Evolutionary conservation across 2,888 invertebrate genomes (phyloP), one percentile per base, ranked within the genome.

Genomic region (Gasteruption jaculator): DNA sequence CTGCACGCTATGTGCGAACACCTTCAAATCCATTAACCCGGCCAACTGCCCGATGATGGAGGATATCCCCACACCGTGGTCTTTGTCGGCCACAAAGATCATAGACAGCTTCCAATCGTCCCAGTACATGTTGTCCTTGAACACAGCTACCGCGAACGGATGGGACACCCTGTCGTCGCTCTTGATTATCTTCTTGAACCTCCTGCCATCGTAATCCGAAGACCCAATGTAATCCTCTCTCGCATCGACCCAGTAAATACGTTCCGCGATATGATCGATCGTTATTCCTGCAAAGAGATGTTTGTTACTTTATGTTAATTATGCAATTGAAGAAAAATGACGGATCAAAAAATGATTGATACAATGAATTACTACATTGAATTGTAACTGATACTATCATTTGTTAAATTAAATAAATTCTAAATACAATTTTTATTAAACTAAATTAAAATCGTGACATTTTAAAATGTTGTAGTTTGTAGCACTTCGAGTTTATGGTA

Each of bases 241-340:
- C 0, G 90, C 91, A 60, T 92, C 91, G 0, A 89, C 90, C 88
- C 90, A 91, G 64, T 88, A 93, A 37, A 93, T 82, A 33, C 83
- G 75, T 56, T 89, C 85, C 0, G 85, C 80, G 60, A 85, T 83
- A 57, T 84, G 83, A 71, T 93, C 92, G 18, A 93, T 81, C 0
- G 91, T 84, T 40, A 90, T 83, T 33, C 65, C 57, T 57, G 31
- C n/a, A 43, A 44, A 24, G 16, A 7, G 5, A 26, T 14, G 12
- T n/a, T n/a, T 7, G 19, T 24, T 33, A 26, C 10, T 6, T 33
- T 18, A 10, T 29, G 11, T 33, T 7, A 24, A 12, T 22, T 22
- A 4, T 3, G 27, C 10, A 26, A 21, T 25, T 15, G 26, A 33
- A 37, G 18, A n/a, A n/a, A 29, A 29, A 29, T n/a, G 7, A 2